These are phyloP conservation scores for Uropsilus gracilis DNA, from an alignment of 2,113 vertebrate species.

Conservation along the genomic window DNA sequence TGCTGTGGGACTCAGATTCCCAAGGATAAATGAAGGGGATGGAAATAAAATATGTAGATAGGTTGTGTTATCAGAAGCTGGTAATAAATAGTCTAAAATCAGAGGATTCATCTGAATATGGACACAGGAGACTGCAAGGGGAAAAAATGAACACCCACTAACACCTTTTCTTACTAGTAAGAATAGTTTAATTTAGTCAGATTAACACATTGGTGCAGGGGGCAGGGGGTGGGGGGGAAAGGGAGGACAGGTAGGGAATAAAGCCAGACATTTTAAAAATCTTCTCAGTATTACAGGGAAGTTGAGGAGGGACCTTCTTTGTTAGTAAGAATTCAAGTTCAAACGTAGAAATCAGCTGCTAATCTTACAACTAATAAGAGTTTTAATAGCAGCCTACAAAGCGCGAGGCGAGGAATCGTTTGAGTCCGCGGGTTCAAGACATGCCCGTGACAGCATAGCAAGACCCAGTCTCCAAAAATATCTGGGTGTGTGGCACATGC, in stretches of 20 bases:
- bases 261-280: not conserved
- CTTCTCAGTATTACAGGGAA: not conserved
- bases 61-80: slow-evolving; percentile 3
- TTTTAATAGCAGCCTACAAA: no score
- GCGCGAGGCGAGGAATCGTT: no score
- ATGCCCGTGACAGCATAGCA: no score
- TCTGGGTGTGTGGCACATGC: no score
- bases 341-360: not conserved
- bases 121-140: not conserved
- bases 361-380: not conserved
- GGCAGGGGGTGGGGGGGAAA: not conserved
- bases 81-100: slow-evolving; percentile 58
- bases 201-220: not conserved
- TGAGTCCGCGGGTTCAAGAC: no score
- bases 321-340: not conserved
- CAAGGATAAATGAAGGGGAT: slow-evolving; percentile 52
- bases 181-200: slow-evolving; percentile 14
- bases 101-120: slow-evolving; percentile 34
- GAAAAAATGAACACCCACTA: not conserved
- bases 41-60: slow-evolving; percentile 68
- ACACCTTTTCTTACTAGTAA: slow-evolving; percentile 35
- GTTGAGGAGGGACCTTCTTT: not conserved
- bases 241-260: not conserved
- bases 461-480: no score
- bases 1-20: slow-evolving; percentile 57